phyloP scores from a whole-genome alignment of 2,113 vertebrate genomes.

The Cisticola juncidis region DNA sequence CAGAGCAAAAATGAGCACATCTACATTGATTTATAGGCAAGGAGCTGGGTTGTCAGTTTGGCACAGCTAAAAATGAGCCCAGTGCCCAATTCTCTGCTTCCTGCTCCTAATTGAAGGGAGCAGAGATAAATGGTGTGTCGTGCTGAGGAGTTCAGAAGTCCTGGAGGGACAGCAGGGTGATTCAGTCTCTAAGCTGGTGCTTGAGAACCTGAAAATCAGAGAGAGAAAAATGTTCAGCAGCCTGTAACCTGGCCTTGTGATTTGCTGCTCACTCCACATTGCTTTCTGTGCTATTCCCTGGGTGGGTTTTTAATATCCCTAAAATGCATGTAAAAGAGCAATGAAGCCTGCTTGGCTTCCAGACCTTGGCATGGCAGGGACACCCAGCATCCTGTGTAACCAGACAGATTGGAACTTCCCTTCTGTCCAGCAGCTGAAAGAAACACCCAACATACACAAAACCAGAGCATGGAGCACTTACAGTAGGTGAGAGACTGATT shows the following conservation, averaged over 20 bases:
- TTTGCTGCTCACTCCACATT: not conserved
- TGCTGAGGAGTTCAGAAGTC: not conserved
- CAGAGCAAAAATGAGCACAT: slow-evolving; percentile 11
- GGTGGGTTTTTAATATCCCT: not conserved
- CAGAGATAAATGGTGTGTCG: not conserved
- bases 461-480: not conserved
- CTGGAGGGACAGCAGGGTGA: not conserved
- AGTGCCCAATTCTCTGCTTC: not conserved
- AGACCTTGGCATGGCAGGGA: not conserved
- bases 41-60: not conserved
- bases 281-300: not conserved
- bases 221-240: not conserved
- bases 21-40: slow-evolving; percentile 32
- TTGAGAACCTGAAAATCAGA: not conserved
- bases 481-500: not conserved
- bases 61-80: slow-evolving; percentile 1
- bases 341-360: not conserved
- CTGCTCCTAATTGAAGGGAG: not conserved
- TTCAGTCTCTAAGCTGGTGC: not conserved
- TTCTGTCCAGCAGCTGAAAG: not conserved
- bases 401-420: not conserved
- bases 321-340: not conserved
- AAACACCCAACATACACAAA: not conserved
- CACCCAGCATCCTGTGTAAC: not conserved
- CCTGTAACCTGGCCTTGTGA: not conserved